Evolutionary conservation across 1,140 invertebrate species (phyloP).

Genomic region (Aricia agestis): DNA sequence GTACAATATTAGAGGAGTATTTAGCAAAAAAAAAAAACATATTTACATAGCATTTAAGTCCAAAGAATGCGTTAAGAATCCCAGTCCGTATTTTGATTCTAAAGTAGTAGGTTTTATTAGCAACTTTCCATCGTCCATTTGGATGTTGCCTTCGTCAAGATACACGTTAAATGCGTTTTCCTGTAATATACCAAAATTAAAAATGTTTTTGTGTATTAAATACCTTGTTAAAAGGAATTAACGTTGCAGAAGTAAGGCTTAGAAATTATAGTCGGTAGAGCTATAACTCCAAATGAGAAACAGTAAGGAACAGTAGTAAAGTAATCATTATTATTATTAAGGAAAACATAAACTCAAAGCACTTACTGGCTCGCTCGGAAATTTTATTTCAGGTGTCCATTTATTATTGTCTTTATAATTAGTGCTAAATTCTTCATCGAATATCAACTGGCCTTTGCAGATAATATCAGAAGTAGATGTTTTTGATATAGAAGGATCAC

Average conservation of each 20-base stretch:
- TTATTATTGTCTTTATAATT: slow-evolving; percentile 48
- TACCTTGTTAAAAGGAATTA: no score
- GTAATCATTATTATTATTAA: no score
- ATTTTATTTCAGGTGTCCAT: slow-evolving; percentile 71
- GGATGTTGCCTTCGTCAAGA: slow-evolving; percentile 78
- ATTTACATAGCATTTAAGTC: slow-evolving; percentile 74
- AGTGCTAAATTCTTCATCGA: slow-evolving; percentile 74
- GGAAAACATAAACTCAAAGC: neutral
- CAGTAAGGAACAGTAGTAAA: no score
- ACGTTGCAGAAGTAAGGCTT: no score
- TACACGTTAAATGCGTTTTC: slow-evolving; percentile 84
- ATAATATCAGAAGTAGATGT: slow-evolving; percentile 54
- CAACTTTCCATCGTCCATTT: slow-evolving; percentile 76
- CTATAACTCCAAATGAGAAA: no score
- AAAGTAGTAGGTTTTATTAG: slow-evolving; percentile 79
- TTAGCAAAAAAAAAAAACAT: slow-evolving; percentile 16
- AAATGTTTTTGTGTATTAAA: neutral
- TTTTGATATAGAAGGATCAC: slow-evolving; percentile 45
- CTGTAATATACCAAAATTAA: slow-evolving; percentile 50
- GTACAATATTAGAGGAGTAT: no score
- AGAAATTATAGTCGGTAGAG: no score
- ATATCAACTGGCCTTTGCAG: slow-evolving; percentile 75
- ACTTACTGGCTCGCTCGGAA: slow-evolving; percentile 65
- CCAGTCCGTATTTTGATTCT: slow-evolving; percentile 77
- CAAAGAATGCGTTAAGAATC: slow-evolving; percentile 74